Percentiles rank a stretch among this genome's conserved stretches.
Conservation (phyloP, 2,888 invertebrate species). For the Agrilus mali region DNA sequence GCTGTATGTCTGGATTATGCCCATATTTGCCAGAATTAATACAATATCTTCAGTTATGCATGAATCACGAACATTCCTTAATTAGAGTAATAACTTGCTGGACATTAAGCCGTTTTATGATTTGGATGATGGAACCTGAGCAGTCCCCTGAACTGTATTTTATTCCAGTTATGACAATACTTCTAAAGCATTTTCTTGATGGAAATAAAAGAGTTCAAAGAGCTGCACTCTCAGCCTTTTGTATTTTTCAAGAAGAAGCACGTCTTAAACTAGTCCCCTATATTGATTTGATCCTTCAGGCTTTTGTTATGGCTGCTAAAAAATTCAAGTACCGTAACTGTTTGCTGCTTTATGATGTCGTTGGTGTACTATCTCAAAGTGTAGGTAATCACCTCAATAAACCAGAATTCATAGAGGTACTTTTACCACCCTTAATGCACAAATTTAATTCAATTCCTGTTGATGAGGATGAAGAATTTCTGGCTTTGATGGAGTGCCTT, state of each 20-base stretch:
- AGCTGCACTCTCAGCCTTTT: slow-evolving; percentile 67
- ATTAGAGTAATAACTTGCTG: slow-evolving; percentile 68
- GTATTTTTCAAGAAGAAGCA: slow-evolving; percentile 66
- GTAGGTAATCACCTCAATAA: slow-evolving; percentile 59
- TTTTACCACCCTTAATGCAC: slow-evolving; percentile 61
- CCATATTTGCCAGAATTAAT: slow-evolving; percentile 56
- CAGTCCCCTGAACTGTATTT: slow-evolving; percentile 39
- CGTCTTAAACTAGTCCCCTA: slow-evolving; percentile 60
- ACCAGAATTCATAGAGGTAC: slow-evolving; percentile 50
- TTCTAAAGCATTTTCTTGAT: slow-evolving; percentile 57
- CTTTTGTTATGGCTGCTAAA: slow-evolving; percentile 59
- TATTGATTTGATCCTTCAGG: slow-evolving; percentile 55
- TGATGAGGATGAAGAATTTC: slow-evolving; percentile 56
- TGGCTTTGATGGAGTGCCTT: slow-evolving; percentile 61
- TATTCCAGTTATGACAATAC: slow-evolving; percentile 55
- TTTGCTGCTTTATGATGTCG: slow-evolving; percentile 63
- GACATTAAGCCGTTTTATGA: slow-evolving; percentile 62
- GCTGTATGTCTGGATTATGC: slow-evolving; percentile 52
- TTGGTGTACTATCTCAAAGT: slow-evolving; percentile 61
- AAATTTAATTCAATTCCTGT: slow-evolving; percentile 60
- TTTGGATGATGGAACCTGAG: slow-evolving; percentile 59
- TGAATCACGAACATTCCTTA: slow-evolving; percentile 54
- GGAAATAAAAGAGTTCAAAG: slow-evolving; percentile 66
- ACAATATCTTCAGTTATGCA: slow-evolving; percentile 51
- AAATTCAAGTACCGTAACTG: slow-evolving; percentile 57